Conservation (phyloP, 2,888 invertebrate species). For the Chloroclystis v-ata region DNA sequence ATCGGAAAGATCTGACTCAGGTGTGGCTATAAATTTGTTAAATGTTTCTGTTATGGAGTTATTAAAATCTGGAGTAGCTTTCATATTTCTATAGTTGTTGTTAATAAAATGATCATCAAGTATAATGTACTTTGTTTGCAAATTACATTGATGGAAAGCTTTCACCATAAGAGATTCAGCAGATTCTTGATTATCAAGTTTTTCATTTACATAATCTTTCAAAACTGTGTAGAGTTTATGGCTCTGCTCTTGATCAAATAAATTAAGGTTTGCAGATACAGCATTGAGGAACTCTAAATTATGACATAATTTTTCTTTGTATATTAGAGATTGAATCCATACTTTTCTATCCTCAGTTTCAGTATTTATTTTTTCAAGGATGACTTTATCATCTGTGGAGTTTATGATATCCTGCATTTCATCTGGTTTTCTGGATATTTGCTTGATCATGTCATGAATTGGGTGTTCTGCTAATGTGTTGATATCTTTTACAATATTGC, state of each 20-base stretch:
- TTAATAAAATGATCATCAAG: constrained; percentile 47
- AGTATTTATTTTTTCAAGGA: constrained; percentile 48
- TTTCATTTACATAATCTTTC: constrained; percentile 33
- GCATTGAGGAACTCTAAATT: constrained; percentile 41
- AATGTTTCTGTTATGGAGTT: constrained; percentile 52
- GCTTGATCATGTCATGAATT: constrained; percentile 53
- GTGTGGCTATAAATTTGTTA: constrained; percentile 53
- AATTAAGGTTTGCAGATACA: constrained; percentile 40
- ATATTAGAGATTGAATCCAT: constrained; percentile 56
- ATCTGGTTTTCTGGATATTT: constrained; percentile 55
- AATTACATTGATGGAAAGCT: constrained; percentile 47
- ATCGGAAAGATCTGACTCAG: constrained; percentile 46
- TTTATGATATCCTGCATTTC: constrained; percentile 53
- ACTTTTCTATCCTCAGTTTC: constrained; percentile 38
- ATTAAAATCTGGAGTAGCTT: constrained; percentile 41
- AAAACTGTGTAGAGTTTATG: constrained; percentile 42
- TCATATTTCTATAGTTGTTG: constrained; percentile 43
- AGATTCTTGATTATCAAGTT: constrained; percentile 34
- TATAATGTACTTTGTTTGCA: constrained; percentile 42
- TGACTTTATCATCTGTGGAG: constrained; percentile 38
- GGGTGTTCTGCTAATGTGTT: constrained; percentile 47
- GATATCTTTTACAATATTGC: constrained; percentile 37
- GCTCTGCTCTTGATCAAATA: constrained; percentile 45
- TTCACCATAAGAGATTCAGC: constrained; percentile 42
- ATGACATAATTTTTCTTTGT: constrained; percentile 48